Percentiles rank a stretch among this genome's conserved stretches.
Evolutionary conservation across 2,797 vertebrate genomes (phyloP).

Genomic region (Urocyon cinereoargenteus): DNA sequence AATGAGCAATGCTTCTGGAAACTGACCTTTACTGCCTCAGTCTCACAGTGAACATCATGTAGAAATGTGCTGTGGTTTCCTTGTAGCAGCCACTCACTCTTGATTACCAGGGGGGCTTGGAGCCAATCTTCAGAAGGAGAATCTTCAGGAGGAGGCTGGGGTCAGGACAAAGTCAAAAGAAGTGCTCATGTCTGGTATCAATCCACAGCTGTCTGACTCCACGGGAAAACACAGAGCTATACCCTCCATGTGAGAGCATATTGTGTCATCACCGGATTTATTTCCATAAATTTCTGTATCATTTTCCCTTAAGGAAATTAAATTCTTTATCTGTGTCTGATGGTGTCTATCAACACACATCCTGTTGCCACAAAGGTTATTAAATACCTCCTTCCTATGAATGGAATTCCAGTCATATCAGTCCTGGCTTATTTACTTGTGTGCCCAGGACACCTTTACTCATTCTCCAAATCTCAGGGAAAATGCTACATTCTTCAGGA

Average conservation of each 20-base stretch:
- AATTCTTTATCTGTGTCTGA: not conserved
- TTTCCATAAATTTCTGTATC: not conserved
- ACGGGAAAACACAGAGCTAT: not conserved
- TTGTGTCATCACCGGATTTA: not conserved
- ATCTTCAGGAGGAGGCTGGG: not conserved
- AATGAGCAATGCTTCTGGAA: not conserved
- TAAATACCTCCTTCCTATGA: conserved; percentile 14
- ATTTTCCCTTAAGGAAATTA: not conserved
- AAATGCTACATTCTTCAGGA: conserved; percentile 20
- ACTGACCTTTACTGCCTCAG: not conserved
- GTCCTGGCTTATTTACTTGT: not conserved
- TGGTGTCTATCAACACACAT: conserved; percentile 15
- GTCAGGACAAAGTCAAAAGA: not conserved
- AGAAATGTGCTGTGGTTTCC: not conserved
- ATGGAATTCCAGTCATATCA: not conserved
- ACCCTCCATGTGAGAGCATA: not conserved
- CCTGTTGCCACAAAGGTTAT: not conserved
- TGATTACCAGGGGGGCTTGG: not conserved
- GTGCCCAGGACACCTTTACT: not conserved
- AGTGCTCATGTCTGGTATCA: not conserved
- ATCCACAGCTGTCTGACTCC: not conserved
- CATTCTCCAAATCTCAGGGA: not conserved
- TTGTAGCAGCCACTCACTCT: not conserved
- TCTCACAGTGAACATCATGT: not conserved
- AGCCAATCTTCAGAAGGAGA: not conserved